These are phyloP conservation scores for Cottoperca gobio DNA, from an alignment of 2,797 vertebrate genomes.

Conservation along the genomic window DNA sequence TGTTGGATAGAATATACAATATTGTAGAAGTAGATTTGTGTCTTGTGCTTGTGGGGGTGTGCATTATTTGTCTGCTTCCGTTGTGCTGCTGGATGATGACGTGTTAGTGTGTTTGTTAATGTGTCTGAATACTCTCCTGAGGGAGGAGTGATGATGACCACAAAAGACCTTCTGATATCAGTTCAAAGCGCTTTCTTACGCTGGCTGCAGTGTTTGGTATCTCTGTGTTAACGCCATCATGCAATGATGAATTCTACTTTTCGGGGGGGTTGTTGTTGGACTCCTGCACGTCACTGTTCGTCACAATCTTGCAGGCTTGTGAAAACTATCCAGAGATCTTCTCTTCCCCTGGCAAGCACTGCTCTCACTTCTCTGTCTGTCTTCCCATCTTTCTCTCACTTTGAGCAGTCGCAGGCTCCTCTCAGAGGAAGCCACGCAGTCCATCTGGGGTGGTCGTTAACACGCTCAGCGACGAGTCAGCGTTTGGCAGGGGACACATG, in stretches of 20 bases:
- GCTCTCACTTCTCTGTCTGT: neutral
- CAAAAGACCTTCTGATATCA: too few species aligned
- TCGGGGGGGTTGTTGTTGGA: neutral
- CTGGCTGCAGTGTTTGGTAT: conserved; percentile 15
- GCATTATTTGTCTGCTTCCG: too few species aligned
- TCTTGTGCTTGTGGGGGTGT: too few species aligned
- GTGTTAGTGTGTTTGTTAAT: too few species aligned
- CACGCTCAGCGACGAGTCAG: conserved; percentile 55
- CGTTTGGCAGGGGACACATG: conserved; percentile 68
- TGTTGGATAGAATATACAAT: too few species aligned
- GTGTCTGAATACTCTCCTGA: too few species aligned
- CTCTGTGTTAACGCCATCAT: too few species aligned
- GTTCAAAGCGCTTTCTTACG: neutral
- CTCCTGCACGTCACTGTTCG: neutral
- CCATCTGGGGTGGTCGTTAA: conserved; percentile 79
- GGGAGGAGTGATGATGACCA: too few species aligned
- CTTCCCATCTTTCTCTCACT: conserved; percentile 25
- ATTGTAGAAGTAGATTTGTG: too few species aligned
- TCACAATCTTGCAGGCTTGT: conserved; percentile 3
- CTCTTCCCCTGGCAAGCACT: conserved; percentile 7
- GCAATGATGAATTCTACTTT: conserved; percentile 16
- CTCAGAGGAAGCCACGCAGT: conserved; percentile 69
- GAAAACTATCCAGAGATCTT: conserved; percentile 26
- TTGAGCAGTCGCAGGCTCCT: conserved; percentile 55
- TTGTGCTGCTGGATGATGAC: too few species aligned